Base-by-base conservation (phyloP, 2,888 invertebrate species). In the Aspidiotus destructor region DNA sequence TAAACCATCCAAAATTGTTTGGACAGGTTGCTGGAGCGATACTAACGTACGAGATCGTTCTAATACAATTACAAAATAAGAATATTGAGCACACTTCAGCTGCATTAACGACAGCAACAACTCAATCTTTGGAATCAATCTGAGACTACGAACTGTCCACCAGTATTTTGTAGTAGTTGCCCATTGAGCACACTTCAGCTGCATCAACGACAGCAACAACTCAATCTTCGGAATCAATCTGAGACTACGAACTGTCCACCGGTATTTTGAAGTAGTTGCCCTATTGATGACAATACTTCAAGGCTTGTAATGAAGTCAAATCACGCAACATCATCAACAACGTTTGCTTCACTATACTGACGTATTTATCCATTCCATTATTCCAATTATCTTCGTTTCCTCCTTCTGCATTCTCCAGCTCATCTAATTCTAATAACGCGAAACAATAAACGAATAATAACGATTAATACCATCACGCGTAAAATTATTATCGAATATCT, bases 291-390 rank as follows among this genome's bases (percentile, higher is more conserved):
- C 60, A 61, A 53, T 61, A 68, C 17, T 68, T 68, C 54, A 68
- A 68, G 9, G 58, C 60, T 72, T 85, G 83, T 77, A 91, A 82
- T 0, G 84, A 84, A 63, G 83, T 83, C 42, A 91, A 79, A 76
- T 91, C 91, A 68, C 86, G 81, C 73, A 88, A 79, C 69, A 89
- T 78, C 83, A 88, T 85, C 57, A 65, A 58, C 13, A 65, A 40
- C 65, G 57, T 65, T 13, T 65, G 65, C 40, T 65, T 65, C 11
- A 40, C 65, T n/a, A 58, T 11, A 48, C 48, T 57, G n/a, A 10
- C 42, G 17, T 57, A 57, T 15, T 44, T 65, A 17, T 52, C 60
- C 0, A 58, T 1, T 48, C 58, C 48, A 3, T 65, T 28, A 17
- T 40, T 42, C 44, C 57, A 58, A 42, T 57, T 48, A 10, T 65